A percentile compares a stretch with the other conserved stretches of the same genome.
Conservation (phyloP, 2,888 invertebrate genomes). For the Odontomyia ornata region DNA sequence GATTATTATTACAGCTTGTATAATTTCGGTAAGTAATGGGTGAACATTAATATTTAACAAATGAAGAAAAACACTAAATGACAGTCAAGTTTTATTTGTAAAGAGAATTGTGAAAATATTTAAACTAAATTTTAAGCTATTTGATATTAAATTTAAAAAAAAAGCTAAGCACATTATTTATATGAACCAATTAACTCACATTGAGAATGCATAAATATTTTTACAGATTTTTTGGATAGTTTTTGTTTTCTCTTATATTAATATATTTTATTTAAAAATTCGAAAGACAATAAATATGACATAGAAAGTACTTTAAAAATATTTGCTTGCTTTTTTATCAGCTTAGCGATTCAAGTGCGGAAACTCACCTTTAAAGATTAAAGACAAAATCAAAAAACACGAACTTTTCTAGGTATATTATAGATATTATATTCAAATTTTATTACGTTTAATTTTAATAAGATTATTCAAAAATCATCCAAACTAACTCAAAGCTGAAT, state of each 20-base stretch:
- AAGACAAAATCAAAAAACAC: neutral
- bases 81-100: neutral
- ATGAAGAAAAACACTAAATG: neutral
- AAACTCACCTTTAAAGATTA: neutral
- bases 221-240: slow-evolving; percentile 24
- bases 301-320: neutral
- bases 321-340: neutral
- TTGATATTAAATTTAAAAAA: neutral
- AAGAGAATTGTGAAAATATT: neutral
- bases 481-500: slow-evolving; percentile 23
- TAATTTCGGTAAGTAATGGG: slow-evolving; percentile 27
- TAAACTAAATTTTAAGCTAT: neutral
- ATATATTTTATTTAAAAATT: slow-evolving; percentile 26
- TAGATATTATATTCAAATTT: neutral
- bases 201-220: slow-evolving; percentile 22
- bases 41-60: neutral
- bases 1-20: slow-evolving; percentile 41
- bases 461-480: neutral
- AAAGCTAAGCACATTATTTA: slow-evolving; percentile 25
- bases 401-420: neutral
- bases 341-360: neutral
- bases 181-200: slow-evolving; percentile 36
- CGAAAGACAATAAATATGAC: slow-evolving; percentile 12
- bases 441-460: neutral
- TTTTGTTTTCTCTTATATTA: slow-evolving; percentile 8